Base-by-base conservation (phyloP, 2,888 invertebrate genomes). In the Bombyx huttoni region DNA sequence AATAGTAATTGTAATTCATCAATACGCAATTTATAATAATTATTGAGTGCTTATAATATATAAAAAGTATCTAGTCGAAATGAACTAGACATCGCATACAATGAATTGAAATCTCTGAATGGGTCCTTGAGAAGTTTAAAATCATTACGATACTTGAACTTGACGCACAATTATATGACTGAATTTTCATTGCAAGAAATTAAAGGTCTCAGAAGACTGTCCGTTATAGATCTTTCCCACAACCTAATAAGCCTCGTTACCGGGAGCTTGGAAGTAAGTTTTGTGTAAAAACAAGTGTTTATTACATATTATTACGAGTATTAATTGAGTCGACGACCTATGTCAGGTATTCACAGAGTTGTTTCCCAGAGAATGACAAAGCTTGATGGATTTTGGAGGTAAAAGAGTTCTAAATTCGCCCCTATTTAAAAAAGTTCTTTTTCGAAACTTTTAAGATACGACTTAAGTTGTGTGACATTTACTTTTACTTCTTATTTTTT, bases 121-220 rank as follows among this genome's bases (percentile, higher is more conserved):
- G 92, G 92, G 50, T 94, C 95, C 0, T 73, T 96, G 47, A 86
- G 91, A 62, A 92, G 92, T 47, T 81, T 96, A 51, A 90, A 91
- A 62, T 91, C 91, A 9, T 78, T 96, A 24, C 89, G 90, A 58
- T 91, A 90, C 58, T 89, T 94, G 48, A 95, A 95, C 78, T 84
- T 96, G 56, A 94, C 94, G 0, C 92, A 92, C 70, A 96, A 96
- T 71, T 87, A 90, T 46, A 88, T 96, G 53, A 89, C 90, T 0
- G 94, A 94, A 66, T 96, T 96, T 80, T 94, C 94, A 0, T 90
- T 96, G 67, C 92, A 93, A 72, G 94, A 96, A 75, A 91, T 96
- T 49, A 92, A 92, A 53, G 95, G 95, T 0, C 77, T 96, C 54
- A 91, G 91, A 58, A 90, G 90, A 57, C 79, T 96, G n/a, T 91